These are phyloP conservation scores for Sanderia malayensis DNA, from an alignment of 30 jellyfish, hydroid and myxozoan species.

Conservation along the genomic window DNA sequence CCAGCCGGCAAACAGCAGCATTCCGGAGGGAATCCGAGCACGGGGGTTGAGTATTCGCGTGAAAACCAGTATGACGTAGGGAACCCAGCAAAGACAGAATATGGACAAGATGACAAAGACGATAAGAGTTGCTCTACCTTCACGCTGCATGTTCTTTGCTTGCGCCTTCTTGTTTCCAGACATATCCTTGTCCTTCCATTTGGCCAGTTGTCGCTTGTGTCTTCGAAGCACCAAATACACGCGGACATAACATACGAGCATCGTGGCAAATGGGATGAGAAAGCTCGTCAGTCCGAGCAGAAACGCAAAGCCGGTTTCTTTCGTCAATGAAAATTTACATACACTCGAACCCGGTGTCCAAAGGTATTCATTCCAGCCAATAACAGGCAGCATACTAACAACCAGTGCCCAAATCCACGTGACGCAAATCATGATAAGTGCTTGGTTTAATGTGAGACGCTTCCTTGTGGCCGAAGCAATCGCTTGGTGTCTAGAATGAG, in stretches of 20 bases:
- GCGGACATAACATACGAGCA: conserved; percentile 58
- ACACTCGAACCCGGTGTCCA: conserved; percentile 59
- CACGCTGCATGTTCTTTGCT: conserved; percentile 56
- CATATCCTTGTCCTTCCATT: conserved; percentile 49
- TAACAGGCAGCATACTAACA: conserved; percentile 46
- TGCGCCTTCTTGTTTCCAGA: conserved; percentile 28
- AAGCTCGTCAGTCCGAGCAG: conserved; percentile 42
- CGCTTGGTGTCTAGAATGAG: conserved; percentile 43
- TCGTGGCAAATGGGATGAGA: conserved; percentile 47
- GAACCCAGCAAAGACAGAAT: conserved; percentile 72
- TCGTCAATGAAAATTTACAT: conserved; percentile 62
- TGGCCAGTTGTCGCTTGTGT: conserved; percentile 48
- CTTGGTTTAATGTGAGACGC: conserved; percentile 45
- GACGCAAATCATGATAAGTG: conserved; percentile 28
- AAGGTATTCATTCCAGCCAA: conserved; percentile 65
- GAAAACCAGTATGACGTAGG: conserved; percentile 40
- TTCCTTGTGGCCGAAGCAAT: conserved; percentile 43
- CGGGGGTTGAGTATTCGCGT: conserved; percentile 22
- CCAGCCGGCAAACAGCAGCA: conserved; percentile 56
- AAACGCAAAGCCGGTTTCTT: conserved; percentile 46
- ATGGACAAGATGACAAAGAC: conserved; percentile 51
- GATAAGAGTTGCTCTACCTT: conserved; percentile 67
- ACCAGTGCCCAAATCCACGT: conserved; percentile 41
- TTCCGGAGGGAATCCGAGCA: conserved; percentile 47
- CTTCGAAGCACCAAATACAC: conserved; percentile 60